Evolutionary conservation across 2,113 vertebrate species (phyloP), one percentile per base, ranked within the genome.

Genomic region (Ammodytes marinus): DNA sequence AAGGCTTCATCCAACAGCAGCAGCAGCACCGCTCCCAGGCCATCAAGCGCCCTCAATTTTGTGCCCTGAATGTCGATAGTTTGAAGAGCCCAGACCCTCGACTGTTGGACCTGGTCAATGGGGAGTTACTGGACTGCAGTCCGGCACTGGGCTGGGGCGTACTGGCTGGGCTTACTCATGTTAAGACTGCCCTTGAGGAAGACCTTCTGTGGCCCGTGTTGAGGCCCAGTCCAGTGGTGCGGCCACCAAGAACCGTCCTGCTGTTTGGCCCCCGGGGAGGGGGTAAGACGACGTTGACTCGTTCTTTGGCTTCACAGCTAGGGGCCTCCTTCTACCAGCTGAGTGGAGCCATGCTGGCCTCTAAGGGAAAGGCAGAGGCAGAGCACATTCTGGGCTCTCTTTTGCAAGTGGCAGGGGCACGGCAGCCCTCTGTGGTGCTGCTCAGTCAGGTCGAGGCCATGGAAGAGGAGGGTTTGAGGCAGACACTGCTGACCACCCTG

Each of bases 151-250:
- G 96, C 84, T 99, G 98, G 98, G 94, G 95, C 0, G 98, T 99
- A 84, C 92, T 99, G 40, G 96, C 95, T 0, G 97, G 98, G 47
- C 97, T 97, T 79, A 95, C 85, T 46, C 92, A 96, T 0, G 94
- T 97, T 61, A 98, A 98, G 90, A 96, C 96, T 61, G 93, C 96
- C 58, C 94, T 99, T 15, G 98, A 99, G 88, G 97, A 99, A 88
- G 96, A 99, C 92, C 90, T 99, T 77, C 89, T 99, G 88, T 98
- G 98, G 98, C 98, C 98, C 6, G 93, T 96, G 84, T 91, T 99
- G 74, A 94, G 98, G 65, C 93, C 94, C 47, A 92, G 92, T 80
- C 90, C 95, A 15, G 57, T 88, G 0, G 52, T 91, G 67, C 95
- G 89, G 6, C 96, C 95, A 0, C 97, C 96, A 27, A 94, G 95